Conservation (phyloP, 2,888 invertebrate species). For the Chrysolina americana region DNA sequence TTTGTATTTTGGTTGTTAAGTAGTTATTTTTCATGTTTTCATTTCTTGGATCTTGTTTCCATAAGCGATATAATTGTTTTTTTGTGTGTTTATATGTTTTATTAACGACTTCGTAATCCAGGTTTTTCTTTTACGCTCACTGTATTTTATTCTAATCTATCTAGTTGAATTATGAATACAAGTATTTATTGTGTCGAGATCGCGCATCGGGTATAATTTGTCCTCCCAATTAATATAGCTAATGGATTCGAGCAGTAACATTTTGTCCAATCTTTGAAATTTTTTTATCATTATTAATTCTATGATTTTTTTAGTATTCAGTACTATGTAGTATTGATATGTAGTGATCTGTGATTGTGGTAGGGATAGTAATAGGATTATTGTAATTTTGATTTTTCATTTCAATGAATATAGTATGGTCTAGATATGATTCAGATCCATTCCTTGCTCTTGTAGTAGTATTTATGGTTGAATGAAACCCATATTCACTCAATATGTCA, state of each 20-base stretch:
- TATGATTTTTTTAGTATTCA: background rate
- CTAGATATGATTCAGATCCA: background rate
- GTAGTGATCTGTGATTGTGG: background rate
- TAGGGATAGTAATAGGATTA: background rate
- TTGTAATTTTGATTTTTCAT: background rate
- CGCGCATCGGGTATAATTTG: background rate
- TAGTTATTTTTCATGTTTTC: constrained; percentile 10
- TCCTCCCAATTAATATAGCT: constrained; percentile 1
- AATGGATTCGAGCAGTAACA: no score
- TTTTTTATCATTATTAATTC: background rate
- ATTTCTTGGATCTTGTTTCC: constrained; percentile 12
- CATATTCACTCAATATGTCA: background rate
- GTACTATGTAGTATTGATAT: background rate
- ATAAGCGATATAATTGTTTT: background rate
- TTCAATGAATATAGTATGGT: constrained; percentile 12
- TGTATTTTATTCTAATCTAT: constrained; percentile 13
- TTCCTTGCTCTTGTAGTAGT: background rate
- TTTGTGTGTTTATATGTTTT: constrained; percentile 11
- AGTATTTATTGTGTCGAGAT: constrained; percentile 10
- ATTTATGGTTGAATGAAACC: background rate
- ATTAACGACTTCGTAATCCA: constrained; percentile 16
- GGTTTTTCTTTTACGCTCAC: constrained; percentile 3
- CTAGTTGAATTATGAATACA: background rate
- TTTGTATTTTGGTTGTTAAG: no score
- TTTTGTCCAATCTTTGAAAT: constrained; percentile 20